Conservation (phyloP, 1,140 invertebrate genomes). For the Drosophila bifasciata region DNA sequence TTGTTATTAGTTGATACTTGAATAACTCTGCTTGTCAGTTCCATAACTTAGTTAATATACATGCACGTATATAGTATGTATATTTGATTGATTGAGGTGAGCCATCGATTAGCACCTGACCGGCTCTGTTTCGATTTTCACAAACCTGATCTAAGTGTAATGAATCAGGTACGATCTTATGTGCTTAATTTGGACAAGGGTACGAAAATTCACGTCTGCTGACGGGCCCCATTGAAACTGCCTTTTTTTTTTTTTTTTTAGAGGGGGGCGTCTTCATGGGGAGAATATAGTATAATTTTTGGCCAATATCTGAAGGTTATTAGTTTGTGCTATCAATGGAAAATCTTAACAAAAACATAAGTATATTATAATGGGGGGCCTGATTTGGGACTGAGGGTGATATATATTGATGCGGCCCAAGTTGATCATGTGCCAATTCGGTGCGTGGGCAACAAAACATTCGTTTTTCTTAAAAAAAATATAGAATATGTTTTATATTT, state of each 20-base stretch:
- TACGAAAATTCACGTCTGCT: slow-evolving; percentile 45
- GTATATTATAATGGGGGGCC: slow-evolving; percentile 24
- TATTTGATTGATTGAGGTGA: slow-evolving; percentile 26
- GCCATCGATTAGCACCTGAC: slow-evolving; percentile 41
- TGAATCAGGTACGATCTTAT: background rate
- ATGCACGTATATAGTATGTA: background rate
- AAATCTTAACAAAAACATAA: slow-evolving; percentile 22
- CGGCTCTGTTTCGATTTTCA: background rate
- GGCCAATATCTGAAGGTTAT: slow-evolving; percentile 16
- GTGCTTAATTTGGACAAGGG: slow-evolving; percentile 7
- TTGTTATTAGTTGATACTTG: slow-evolving; percentile 24
- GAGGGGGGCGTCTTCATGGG: slow-evolving; percentile 7
- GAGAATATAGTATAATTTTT: slow-evolving; percentile 6
- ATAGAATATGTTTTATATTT: background rate
- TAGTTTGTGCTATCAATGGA: slow-evolving; percentile 32
- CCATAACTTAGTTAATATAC: slow-evolving; percentile 16
- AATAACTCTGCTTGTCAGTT: no score
- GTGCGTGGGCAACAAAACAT: slow-evolving; percentile 46
- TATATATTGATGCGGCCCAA: background rate
- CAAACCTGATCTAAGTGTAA: slow-evolving; percentile 8
- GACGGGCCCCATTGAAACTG: slow-evolving; percentile 11
- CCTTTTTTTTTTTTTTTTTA: background rate
- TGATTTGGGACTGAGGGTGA: slow-evolving; percentile 21
- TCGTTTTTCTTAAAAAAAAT: slow-evolving; percentile 9
- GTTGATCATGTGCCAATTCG: slow-evolving; percentile 65